Percentiles rank a stretch among this genome's conserved stretches.
phyloP scores from a whole-genome alignment of 37 sponge, comb jelly and placozoan genomes.

The Chondrilla cf. caribensis region DNA sequence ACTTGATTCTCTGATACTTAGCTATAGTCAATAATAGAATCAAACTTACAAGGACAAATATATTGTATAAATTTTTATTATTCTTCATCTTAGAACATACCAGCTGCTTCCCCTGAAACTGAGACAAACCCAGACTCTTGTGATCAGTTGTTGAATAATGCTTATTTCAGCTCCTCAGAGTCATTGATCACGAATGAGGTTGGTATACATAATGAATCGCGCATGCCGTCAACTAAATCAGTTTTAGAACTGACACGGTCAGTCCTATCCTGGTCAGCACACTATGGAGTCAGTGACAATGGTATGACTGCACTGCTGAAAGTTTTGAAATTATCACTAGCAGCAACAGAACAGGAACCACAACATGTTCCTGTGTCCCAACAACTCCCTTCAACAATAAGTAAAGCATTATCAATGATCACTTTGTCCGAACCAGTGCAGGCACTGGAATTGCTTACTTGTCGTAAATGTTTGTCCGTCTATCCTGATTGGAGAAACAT shows the following conservation, averaged over 20 bases:
- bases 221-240: no score
- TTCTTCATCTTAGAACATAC: no score
- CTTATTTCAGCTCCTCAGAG: no score
- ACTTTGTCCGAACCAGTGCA: background rate
- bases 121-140: no score
- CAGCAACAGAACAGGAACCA: background rate
- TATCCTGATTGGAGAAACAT: background rate
- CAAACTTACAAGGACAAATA: no score
- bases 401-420: background rate
- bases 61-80: no score
- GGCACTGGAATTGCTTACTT: background rate
- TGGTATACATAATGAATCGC: no score
- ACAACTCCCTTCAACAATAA: background rate
- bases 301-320: background rate
- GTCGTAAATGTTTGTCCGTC: background rate
- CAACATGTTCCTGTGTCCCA: background rate
- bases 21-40: no score
- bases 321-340: background rate
- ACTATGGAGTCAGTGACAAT: conserved; percentile 11
- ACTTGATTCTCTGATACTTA: no score
- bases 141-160: no score
- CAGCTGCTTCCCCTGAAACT: no score
- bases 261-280: background rate
- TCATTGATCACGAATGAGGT: no score
- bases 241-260: background rate